phyloP scores from a whole-genome alignment of 2,797 vertebrate species.

The Clarias fuscus region DNA sequence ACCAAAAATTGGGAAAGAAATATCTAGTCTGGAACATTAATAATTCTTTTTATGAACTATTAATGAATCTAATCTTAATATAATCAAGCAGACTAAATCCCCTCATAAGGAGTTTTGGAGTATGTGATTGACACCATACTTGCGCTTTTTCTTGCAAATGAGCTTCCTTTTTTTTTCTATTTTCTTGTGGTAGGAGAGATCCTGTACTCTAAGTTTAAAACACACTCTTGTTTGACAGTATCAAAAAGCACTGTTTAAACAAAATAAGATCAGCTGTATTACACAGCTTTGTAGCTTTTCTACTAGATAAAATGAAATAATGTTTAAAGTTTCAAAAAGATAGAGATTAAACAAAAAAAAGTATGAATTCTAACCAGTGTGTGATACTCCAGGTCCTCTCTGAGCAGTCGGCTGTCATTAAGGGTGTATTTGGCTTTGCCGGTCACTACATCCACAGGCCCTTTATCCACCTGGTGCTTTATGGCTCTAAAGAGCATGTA shows the following conservation, averaged over 20 bases:
- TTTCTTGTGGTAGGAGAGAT: neutral
- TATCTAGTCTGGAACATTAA: neutral
- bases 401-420: conserved; percentile 93
- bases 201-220: neutral
- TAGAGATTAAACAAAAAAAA: neutral
- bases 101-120: neutral
- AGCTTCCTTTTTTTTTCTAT: neutral
- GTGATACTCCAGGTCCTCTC: conserved; percentile 94
- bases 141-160: conserved; percentile 1
- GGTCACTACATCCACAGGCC: conserved; percentile 92
- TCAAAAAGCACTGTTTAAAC: neutral
- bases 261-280: neutral
- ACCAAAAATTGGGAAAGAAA: neutral
- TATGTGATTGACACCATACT: neutral
- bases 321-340: no score
- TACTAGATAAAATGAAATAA: neutral
- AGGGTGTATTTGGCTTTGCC: conserved; percentile 97
- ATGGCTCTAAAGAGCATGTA: conserved; percentile 98
- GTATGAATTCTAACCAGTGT: conserved; percentile 81
- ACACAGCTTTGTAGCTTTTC: neutral
- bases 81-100: neutral
- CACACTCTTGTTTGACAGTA: neutral
- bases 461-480: conserved; percentile 98
- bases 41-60: neutral
- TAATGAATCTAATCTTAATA: neutral